Evolutionary conservation across 1,140 invertebrate genomes (phyloP).

Genomic region (Plectrocnemia conspersa): DNA sequence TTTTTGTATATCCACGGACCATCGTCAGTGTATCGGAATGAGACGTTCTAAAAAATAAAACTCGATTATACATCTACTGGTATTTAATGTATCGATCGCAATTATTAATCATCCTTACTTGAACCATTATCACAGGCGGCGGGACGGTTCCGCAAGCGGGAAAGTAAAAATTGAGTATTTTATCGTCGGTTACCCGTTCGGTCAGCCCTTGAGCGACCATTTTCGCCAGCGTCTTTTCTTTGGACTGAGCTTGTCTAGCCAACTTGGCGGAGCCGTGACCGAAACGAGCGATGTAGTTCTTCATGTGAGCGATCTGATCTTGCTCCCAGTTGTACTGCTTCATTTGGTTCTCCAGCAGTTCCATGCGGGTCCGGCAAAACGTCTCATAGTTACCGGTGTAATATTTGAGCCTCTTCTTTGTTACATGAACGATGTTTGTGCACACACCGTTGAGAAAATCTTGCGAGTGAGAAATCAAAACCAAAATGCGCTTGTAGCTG

Average conservation of each 20-base stretch:
- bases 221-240: slow-evolving; percentile 98
- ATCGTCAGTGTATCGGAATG: slow-evolving; percentile 86
- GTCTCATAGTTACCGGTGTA: slow-evolving; percentile 96
- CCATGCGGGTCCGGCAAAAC: slow-evolving; percentile 87
- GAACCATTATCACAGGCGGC: slow-evolving; percentile 98
- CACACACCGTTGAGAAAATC: slow-evolving; percentile 99
- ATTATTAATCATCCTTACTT: slow-evolving; percentile 43
- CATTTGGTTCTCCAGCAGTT: slow-evolving; percentile 96
- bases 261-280: slow-evolving; percentile 98
- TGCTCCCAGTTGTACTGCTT: slow-evolving; percentile 99
- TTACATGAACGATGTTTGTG: slow-evolving; percentile 96
- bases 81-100: too few relatives aligned
- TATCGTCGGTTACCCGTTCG: slow-evolving; percentile 88
- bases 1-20: slow-evolving; percentile 94
- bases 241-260: slow-evolving; percentile 96
- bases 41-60: slow-evolving; percentile 77
- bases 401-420: slow-evolving; percentile 89
- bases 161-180: slow-evolving; percentile 91
- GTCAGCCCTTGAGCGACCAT: slow-evolving; percentile 98
- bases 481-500: slow-evolving; percentile 92
- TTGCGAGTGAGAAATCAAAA: slow-evolving; percentile 99
- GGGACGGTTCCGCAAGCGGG: slow-evolving; percentile 94
- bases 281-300: slow-evolving; percentile 99
- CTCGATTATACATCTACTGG: too few relatives aligned
- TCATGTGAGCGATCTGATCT: slow-evolving; percentile 99